Conservation (phyloP, 2,888 invertebrate genomes). For the Gastrophysa polygoni region DNA sequence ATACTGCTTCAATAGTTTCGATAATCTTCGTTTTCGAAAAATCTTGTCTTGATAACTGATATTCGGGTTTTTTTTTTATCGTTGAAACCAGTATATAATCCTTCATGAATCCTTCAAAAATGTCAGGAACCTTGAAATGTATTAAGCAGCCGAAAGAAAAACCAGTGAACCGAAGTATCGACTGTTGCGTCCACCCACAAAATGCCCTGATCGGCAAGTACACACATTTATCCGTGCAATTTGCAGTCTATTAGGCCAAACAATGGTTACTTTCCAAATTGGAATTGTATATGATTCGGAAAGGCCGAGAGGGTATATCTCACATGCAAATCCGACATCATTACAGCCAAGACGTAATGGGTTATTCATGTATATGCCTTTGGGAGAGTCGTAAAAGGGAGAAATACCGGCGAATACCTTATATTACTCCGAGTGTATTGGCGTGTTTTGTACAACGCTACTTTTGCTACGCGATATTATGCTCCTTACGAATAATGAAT, state of each 20-base stretch:
- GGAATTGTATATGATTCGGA: slow-evolving; percentile 20
- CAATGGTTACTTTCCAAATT: slow-evolving; percentile 20
- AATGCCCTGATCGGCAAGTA: no score
- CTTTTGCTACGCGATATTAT: not conserved
- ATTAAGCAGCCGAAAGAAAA: no score
- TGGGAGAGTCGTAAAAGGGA: slow-evolving; percentile 23
- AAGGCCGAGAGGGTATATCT: slow-evolving; percentile 18
- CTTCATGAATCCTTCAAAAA: no score
- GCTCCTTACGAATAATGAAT: not conserved
- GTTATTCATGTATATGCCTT: slow-evolving; percentile 28
- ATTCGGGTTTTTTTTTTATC: no score
- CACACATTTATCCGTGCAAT: not conserved
- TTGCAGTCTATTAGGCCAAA: not conserved
- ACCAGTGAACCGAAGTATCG: no score
- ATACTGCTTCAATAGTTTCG: no score
- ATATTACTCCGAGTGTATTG: not conserved
- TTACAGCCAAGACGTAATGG: slow-evolving; percentile 30
- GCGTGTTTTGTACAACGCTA: not conserved
- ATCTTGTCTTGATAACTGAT: no score
- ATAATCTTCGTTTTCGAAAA: no score
- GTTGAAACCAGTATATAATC: no score
- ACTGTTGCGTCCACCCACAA: no score
- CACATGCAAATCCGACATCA: slow-evolving; percentile 30
- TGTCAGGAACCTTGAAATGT: no score
- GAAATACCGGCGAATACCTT: not conserved